Evolutionary conservation across 2,797 vertebrate genomes (phyloP), one percentile per base, ranked within the genome.

Genomic region (Sitta carolinensis): DNA sequence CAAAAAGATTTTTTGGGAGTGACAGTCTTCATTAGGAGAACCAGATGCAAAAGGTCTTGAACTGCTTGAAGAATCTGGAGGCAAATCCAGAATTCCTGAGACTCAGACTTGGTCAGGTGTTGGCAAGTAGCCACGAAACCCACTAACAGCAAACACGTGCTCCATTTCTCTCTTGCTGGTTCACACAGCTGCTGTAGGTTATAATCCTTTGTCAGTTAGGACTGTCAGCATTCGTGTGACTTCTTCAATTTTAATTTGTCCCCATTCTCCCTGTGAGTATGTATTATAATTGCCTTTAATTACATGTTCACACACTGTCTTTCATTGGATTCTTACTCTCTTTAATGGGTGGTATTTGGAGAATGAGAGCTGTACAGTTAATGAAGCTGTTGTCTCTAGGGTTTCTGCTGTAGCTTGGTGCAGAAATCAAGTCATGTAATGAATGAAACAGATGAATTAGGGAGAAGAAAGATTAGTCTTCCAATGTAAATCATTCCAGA

Each of bases 171-270:
- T 66, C 55, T 78, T 74, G 42, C 45, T 89, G 23, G 38, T 54
- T 93, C 72, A 64, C 61, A 80, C 72, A 91, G 78, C 94, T 95
- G 93, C 36, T 94, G 22, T 23, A 68, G 57, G 72, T 94, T 83
- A 23, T 40, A 38, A 36, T 92, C 59, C 54, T 69, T 3, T 30
- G 38, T 51, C 50, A 36, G 63, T 76, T 38, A 62, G 36, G 57
- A 75, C 75, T 92, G 72, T 57, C 64, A 87, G 47, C 82, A 72
- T 88, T 87, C 16, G 22, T 51, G 34, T 51, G 80, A 20, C 68
- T 87, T 9, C 47, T 78, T 93, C 48, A 74, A 10, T 77, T 96
- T 87, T 87, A 69, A 90, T 68, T 94, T 85, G 58, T 30, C 34
- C 73, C 30, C 26, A 26, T 80, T 95, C 47, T 91, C 25, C 27